Conservation (phyloP, 2,888 invertebrate genomes). For the Temnothorax rugatulus region DNA sequence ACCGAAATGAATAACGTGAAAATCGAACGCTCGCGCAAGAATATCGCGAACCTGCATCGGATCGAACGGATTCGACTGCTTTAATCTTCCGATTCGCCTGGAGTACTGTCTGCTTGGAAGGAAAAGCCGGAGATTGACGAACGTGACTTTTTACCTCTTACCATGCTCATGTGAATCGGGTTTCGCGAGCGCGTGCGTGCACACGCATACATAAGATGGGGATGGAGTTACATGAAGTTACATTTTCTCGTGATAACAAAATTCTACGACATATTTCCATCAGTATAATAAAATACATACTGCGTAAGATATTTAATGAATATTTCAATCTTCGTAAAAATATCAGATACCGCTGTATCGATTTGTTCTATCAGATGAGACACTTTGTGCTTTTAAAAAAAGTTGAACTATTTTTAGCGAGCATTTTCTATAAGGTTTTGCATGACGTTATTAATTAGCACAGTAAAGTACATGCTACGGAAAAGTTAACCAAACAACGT, state of each 20-base stretch:
- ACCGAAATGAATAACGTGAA: conserved; percentile 22
- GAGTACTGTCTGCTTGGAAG: conserved; percentile 6
- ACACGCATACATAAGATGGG: background rate
- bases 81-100: conserved; percentile 31
- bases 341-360: background rate
- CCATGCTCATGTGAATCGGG: conserved; percentile 1
- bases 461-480: background rate
- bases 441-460: background rate
- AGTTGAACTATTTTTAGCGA: background rate
- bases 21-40: conserved; percentile 1
- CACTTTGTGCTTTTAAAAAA: background rate
- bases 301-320: background rate
- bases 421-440: background rate
- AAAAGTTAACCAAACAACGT: background rate
- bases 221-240: background rate
- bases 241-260: background rate
- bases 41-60: conserved; percentile 15
- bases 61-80: background rate
- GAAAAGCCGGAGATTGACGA: conserved; percentile 36
- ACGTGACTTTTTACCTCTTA: conserved; percentile 22
- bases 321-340: background rate
- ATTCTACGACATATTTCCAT: background rate
- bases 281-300: background rate
- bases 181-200: conserved; percentile 11
- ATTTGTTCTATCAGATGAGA: background rate